Base-by-base conservation (phyloP, 2,113 vertebrate species). In the Arothron firmamentum region DNA sequence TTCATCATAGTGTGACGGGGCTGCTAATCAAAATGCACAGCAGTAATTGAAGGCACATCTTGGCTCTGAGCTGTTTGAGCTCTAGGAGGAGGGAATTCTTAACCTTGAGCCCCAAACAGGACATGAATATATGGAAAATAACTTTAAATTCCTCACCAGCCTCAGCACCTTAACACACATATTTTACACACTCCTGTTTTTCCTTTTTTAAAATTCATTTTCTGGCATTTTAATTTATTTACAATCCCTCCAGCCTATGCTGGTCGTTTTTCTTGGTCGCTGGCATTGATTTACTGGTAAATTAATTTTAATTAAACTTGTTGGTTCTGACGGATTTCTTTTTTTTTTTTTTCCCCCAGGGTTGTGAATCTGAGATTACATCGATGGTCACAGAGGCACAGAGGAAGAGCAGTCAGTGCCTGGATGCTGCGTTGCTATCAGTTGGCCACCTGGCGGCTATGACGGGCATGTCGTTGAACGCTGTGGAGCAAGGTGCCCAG, bases 351-450 rank as follows among this genome's bases (percentile, higher is more conserved):
- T 16, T 18, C 46, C 15, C 59, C 59, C 45, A 99, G 97, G 96
- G 95, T 0, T 96, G 96, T 66, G 93, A 92, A 75, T 96, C 93
- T 3, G 97, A 99, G 85, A 94, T 99, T 77, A 87, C 93, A 4
- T 94, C 93, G 0, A 94, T 99, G 94, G 94, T 98, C 70, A 88
- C 80, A 12, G 96, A 99, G 79, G 92, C 95, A 49, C 75, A 76
- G 43, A 90, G 74, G 67, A 95, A 93, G 88, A 89, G 88, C 62
- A 75, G 82, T 11, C 79, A 88, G 55, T 90, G 85, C 52, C 57
- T 93, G 54, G 89, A 88, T 23, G 87, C 83, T 16, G 85, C 87
- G 1, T 61, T 92, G 55, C 85, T 87, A 13, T 60, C 66, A 2
- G 67, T 91, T 18, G 90, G 92, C 58, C 88, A 92, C 65, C 77